These are phyloP conservation scores for Sesamia nonagrioides DNA, from an alignment of 1,140 invertebrate species.

Conservation along the genomic window DNA sequence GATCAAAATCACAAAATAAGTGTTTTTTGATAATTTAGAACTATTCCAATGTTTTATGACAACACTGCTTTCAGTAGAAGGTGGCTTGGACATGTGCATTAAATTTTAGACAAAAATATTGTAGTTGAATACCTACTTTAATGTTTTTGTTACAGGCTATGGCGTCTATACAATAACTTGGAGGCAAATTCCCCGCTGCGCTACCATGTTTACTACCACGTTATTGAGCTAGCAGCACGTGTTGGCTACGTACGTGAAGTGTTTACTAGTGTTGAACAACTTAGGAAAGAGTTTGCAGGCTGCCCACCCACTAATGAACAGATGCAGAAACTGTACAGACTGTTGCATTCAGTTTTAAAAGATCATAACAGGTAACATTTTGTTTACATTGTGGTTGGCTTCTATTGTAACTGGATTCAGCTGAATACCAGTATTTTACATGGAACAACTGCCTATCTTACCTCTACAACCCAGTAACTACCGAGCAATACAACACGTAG, in stretches of 20 bases:
- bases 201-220: conserved; percentile 97
- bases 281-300: conserved; percentile 94
- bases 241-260: conserved; percentile 95
- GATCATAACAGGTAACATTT: conserved; percentile 85
- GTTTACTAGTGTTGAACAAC: conserved; percentile 92
- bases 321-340: conserved; percentile 96
- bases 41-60: too few relatives aligned
- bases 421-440: too few relatives aligned
- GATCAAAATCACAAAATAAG: too few relatives aligned
- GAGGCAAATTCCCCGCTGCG: conserved; percentile 94
- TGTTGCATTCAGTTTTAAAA: conserved; percentile 95
- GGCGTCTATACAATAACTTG: conserved; percentile 96
- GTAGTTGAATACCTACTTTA: background rate
- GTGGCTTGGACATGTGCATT: too few relatives aligned
- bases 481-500: too few relatives aligned
- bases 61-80: too few relatives aligned
- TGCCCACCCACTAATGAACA: conserved; percentile 96
- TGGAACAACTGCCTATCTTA: too few relatives aligned
- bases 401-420: too few relatives aligned
- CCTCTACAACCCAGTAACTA: too few relatives aligned
- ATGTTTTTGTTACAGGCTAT: conserved; percentile 88
- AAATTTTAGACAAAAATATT: background rate
- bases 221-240: conserved; percentile 95
- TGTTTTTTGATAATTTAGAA: too few relatives aligned
- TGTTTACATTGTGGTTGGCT: too few relatives aligned